A percentile compares a stretch with the other conserved stretches of the same genome.
Conservation (phyloP, 2,113 vertebrate species). For the Amblyornis subalaris region DNA sequence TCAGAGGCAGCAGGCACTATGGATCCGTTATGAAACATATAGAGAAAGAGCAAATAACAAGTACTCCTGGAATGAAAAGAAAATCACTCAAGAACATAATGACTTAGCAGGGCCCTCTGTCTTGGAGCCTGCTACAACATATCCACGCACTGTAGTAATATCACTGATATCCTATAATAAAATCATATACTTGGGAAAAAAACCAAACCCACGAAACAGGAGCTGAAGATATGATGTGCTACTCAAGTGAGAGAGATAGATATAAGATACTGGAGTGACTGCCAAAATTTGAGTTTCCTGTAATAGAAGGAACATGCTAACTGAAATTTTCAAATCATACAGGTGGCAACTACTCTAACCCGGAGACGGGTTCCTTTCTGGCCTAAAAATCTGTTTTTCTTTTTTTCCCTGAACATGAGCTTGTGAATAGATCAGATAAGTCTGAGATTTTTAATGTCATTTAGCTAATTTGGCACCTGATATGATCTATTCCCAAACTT, state of each 20-base stretch:
- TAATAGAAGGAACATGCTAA: background rate
- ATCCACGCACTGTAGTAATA: background rate
- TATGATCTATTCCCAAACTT: background rate
- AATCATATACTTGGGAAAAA: background rate
- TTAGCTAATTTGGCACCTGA: background rate
- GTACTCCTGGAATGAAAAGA: background rate
- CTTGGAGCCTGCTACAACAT: background rate
- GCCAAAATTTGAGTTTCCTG: background rate
- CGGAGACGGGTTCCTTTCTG: background rate
- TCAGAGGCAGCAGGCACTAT: background rate
- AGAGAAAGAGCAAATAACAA: background rate
- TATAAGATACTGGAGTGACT: background rate
- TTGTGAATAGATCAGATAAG: background rate
- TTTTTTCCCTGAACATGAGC: background rate
- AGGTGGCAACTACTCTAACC: background rate
- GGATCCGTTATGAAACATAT: background rate
- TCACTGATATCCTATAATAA: background rate
- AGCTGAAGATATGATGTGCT: background rate
- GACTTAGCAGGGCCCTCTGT: background rate
- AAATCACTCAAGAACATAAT: background rate
- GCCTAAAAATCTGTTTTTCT: fast-evolving
- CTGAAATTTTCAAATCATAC: background rate
- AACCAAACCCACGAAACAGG: fast-evolving
- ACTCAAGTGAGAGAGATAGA: background rate
- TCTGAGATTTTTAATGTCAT: background rate